These are phyloP conservation scores for Eugnorisma glareosa DNA, from an alignment of 2,888 invertebrate species.

Conservation along the genomic window DNA sequence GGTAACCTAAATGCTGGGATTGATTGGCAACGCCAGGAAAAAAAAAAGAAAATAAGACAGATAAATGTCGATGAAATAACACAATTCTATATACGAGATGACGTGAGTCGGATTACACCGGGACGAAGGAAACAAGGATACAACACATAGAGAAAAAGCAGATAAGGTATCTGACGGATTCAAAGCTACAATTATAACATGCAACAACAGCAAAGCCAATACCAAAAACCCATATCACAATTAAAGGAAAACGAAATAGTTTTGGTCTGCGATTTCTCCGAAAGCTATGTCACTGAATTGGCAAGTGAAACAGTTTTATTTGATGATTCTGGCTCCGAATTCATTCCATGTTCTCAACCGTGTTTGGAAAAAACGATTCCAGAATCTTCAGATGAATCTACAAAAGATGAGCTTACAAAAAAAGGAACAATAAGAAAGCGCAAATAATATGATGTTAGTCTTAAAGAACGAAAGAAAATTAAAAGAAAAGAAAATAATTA, in stretches of 20 bases:
- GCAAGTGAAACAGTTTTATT: not conserved
- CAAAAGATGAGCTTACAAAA: too few species aligned
- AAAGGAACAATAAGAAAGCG: too few species aligned
- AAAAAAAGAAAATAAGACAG: not conserved
- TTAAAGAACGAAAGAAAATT: too few species aligned
- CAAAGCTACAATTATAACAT: not conserved
- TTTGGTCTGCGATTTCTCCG: conserved; percentile 30
- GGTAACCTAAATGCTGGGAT: conserved; percentile 7
- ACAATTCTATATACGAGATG: conserved; percentile 8
- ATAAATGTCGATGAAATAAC: not conserved
- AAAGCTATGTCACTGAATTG: conserved; percentile 7
- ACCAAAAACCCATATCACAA: not conserved
- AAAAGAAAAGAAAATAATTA: too few species aligned
- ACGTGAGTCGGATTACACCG: conserved; percentile 2
- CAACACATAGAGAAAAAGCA: not conserved
- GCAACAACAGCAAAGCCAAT: conserved; percentile 8
- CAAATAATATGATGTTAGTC: too few species aligned
- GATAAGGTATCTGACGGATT: conserved; percentile 5
- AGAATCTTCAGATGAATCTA: too few species aligned
- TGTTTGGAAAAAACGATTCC: too few species aligned
- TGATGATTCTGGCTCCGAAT: too few species aligned
- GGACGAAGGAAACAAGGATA: conserved; percentile 9
- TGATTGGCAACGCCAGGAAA: not conserved
- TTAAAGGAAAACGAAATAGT: conserved; percentile 25
- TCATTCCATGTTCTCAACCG: too few species aligned